These are phyloP conservation scores for Rotaria socialis DNA, from an alignment of 2,888 invertebrate species.

Conservation along the genomic window DNA sequence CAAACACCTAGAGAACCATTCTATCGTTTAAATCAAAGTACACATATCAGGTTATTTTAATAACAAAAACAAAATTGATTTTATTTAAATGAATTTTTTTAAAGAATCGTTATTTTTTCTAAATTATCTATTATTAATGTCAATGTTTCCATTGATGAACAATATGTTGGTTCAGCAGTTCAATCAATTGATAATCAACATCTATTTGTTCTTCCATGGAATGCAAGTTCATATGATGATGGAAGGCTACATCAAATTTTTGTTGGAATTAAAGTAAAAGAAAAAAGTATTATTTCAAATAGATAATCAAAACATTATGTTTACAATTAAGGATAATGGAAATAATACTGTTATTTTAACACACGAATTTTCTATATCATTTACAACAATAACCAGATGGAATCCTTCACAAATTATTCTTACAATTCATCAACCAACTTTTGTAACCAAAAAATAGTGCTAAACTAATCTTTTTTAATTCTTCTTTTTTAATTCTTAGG, in stretches of 20 bases:
- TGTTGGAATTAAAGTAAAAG: slow-evolving; percentile 50
- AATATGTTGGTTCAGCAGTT: slow-evolving; percentile 62
- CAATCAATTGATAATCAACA: slow-evolving; percentile 65
- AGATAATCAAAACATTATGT: too few species aligned
- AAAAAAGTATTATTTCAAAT: too few species aligned
- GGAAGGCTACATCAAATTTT: slow-evolving; percentile 66
- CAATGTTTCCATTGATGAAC: slow-evolving; percentile 68
- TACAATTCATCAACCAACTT: not conserved
- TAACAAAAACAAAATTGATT: not conserved
- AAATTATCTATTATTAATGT: slow-evolving; percentile 67
- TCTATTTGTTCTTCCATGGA: slow-evolving; percentile 72
- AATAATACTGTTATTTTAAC: not conserved
- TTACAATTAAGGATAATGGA: not conserved
- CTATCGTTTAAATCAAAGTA: slow-evolving; percentile 67
- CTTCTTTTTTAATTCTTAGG: not conserved
- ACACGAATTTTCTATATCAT: slow-evolving; percentile 39
- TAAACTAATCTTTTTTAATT: too few species aligned
- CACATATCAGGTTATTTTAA: slow-evolving; percentile 68
- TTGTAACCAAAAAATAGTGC: not conserved
- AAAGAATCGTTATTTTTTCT: slow-evolving; percentile 74
- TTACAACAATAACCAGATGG: not conserved
- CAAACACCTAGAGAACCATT: slow-evolving; percentile 69
- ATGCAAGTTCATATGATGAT: slow-evolving; percentile 66
- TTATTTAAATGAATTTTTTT: slow-evolving; percentile 49
- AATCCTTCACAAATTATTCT: not conserved